Evolutionary conservation across 2,797 vertebrate genomes (phyloP).

Genomic region (Cossypha caffra): DNA sequence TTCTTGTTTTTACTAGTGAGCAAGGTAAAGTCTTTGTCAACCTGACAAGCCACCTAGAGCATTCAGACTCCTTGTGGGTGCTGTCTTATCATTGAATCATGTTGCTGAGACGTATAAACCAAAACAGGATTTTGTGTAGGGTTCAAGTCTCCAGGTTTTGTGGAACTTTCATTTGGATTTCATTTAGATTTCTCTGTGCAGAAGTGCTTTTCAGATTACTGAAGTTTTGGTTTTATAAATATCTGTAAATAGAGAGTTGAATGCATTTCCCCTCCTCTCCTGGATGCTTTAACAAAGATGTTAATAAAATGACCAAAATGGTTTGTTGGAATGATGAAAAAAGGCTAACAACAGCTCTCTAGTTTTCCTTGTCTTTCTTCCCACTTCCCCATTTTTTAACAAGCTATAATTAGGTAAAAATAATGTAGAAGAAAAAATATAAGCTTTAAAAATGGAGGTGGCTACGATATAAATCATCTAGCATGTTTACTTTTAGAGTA

Average conservation of each 20-base stretch:
- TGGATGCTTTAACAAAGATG: background rate
- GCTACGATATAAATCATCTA: background rate
- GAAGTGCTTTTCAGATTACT: background rate
- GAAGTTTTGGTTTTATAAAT: background rate
- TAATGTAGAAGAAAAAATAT: background rate
- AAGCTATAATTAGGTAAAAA: background rate
- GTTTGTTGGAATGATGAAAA: background rate
- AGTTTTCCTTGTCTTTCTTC: background rate
- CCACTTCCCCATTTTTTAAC: background rate
- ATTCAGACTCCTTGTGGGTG: background rate
- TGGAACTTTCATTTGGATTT: background rate
- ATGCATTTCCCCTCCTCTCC: background rate
- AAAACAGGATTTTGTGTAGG: background rate
- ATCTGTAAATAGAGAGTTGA: background rate
- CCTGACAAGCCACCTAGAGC: background rate
- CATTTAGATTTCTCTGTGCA: background rate
- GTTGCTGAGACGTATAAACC: rapidly evolving
- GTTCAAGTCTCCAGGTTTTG: background rate
- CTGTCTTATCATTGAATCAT: background rate
- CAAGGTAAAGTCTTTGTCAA: background rate
- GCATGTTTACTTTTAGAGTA: background rate
- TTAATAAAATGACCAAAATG: background rate
- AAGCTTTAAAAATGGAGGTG: background rate
- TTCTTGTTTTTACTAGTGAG: background rate
- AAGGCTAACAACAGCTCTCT: background rate